Base-by-base conservation (phyloP, 2,888 invertebrate genomes). In the Lypha dubia region DNA sequence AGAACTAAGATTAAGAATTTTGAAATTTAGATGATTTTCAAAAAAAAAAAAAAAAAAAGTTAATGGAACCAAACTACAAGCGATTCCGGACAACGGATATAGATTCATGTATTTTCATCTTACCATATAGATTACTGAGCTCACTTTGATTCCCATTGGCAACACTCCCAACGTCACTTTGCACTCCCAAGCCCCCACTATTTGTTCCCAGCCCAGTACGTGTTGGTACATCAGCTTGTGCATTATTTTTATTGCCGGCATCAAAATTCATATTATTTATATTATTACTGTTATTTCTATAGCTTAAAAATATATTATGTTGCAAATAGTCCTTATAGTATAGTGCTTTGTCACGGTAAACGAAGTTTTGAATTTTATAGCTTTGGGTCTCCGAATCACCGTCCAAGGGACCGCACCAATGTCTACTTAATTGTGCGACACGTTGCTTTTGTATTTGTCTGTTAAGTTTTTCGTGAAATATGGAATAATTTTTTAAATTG, bases 231-330 rank as follows among this genome's bases (percentile, higher is more conserved):
- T 83, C 83, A 58, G 58, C 28, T 35, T 83, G 74, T 20, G 20
- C 53, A 67, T 83, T 51, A 49, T 20, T 71, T 49, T 76, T 70
- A 17, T 76, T 65, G 3, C 56, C 32, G n/a, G 46, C 56, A 49
- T 82, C 81, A 49, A 82, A 82, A 70, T 71, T 71, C 81, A 71
- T 71, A n/a, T 17, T 81, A 24, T 75, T 82, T 32, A 76, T 58
- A 65, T 65, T 63, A 3, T 70, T 35, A 41, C 62, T 70, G 56
- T 70, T 75, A 46, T 75, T 70, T 20, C 56, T 81, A 63, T 56
- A 46, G 5, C 46, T 70, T 62, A 75, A 68, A 81, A 46, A 53
- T 46, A 75, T 46, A 56, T 75, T 75, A 8, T 46, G 68, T 22
- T 75, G 46, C 70, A 75, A 53, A 17, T 32, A 56, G 56, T 71